Base-by-base conservation (phyloP, 2,797 vertebrate genomes). In the Lutra lutra region DNA sequence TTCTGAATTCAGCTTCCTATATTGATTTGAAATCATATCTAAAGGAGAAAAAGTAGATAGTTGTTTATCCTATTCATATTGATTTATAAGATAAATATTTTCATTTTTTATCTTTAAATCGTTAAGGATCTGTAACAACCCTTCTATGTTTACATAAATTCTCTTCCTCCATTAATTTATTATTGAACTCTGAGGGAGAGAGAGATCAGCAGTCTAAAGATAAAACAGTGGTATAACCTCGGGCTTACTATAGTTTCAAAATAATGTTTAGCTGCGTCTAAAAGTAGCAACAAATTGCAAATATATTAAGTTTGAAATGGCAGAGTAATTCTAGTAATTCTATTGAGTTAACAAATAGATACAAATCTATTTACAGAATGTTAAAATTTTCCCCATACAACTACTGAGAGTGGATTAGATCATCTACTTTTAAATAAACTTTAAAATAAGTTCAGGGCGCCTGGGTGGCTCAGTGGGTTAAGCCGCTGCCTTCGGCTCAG, bases 381-480 rank as follows among this genome's bases (percentile, higher is more conserved):
- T 32, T 85, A 89, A 96, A 94, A 86, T 97, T 97, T 97, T 92
- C 35, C 18, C 25, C 29, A 84, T 17, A 84, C 43, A 96, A 54
- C 40, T 90, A 60, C 43, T 56, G 43, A 95, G 18, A 46, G 13
- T 43, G 14, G 0, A 51, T 90, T 95, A 78, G 78, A 80, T 64
- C n/a, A 97, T 84, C 20, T 95, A 21, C 20, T 97, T 97, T 96
- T 54, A 89, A 98, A 94, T 86, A 15, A 98, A 93, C 2, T 21
- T 89, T 38, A 56, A 43, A 11, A 86, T 5, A 3, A 29, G 3
- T 91, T 92, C 40, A 91, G 43, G 43, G 9, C 0, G 43, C 43
- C 43, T 46, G 43, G 43, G 43, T 46, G 43, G 43, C 43, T 46
- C 43, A 10, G 43, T 46, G 43, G 43, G 9, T 46, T 46, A 46